Evolutionary conservation across 2,113 vertebrate genomes (phyloP), one percentile per base, ranked within the genome.

Genomic region (Neodon shergylaensis): DNA sequence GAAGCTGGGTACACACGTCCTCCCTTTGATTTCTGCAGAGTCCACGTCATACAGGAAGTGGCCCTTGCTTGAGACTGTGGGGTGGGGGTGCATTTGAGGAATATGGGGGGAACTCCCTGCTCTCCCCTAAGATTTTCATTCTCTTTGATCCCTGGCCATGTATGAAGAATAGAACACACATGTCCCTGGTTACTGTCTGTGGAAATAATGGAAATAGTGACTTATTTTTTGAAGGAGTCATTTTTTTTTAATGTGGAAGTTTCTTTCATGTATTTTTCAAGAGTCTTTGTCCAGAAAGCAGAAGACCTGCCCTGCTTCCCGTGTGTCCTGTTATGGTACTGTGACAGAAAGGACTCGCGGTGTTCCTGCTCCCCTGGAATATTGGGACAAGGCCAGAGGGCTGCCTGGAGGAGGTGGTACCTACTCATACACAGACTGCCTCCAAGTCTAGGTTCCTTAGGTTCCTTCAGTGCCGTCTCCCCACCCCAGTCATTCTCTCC

Each of bases 121-220:
- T 94, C 91, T 88, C 76, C 88, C 79, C 76, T 78, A 9, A 93
- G 39, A 84, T 90, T 97, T 97, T 93, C 87, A 88, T 95, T 96
- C 72, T 92, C 70, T 97, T 97, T 94, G 96, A 96, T 97, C 93
- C 47, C 72, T 52, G 28, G 87, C 44, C 85, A 66, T 74, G 89
- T 96, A 94, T 93, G 95, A 96, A 95, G 94, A 96, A 68, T 82
- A 87, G 95, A 95, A 84, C 39, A 1, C 96, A 96, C 83, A 66
- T 97, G 96, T 92, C 97, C 52, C 84, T 92, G 79, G 95, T 97
- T 95, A 96, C 94, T 97, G 96, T 90, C 90, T 58, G 74, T 90
- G 87, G 70, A 83, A 95, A 95, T 96, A 94, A 94, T 47, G 92
- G 93, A 95, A 97, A 87, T 90, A 87, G 88, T 95, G 94, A 87